These are phyloP conservation scores for Caenorhabditis parvicauda DNA, from an alignment of 2,888 invertebrate species.

Conservation along the genomic window DNA sequence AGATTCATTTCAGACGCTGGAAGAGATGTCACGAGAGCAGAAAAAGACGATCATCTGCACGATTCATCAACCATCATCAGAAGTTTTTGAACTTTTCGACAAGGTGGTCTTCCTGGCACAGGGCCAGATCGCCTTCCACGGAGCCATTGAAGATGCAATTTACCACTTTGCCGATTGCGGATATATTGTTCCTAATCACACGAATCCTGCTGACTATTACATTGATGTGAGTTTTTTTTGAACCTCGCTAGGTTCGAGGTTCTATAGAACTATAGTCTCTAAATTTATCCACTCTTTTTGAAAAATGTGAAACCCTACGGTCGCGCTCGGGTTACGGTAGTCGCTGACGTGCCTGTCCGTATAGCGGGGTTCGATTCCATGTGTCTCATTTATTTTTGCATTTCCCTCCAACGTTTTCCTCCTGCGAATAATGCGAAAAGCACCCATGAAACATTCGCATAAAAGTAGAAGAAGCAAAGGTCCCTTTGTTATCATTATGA, in stretches of 20 bases:
- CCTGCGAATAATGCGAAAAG: neutral
- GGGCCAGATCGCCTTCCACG: slow-evolving; percentile 80
- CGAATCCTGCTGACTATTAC: slow-evolving; percentile 64
- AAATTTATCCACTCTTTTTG: neutral
- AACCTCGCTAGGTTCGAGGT: too few relatives aligned
- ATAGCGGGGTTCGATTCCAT: slow-evolving; percentile 50
- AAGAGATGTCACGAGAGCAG: slow-evolving; percentile 59
- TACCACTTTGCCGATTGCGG: slow-evolving; percentile 71
- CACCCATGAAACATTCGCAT: neutral
- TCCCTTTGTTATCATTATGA: neutral
- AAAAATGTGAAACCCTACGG: neutral
- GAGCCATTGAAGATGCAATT: slow-evolving; percentile 77
- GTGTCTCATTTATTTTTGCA: slow-evolving; percentile 22
- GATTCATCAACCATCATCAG: slow-evolving; percentile 90
- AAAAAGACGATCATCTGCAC: slow-evolving; percentile 88
- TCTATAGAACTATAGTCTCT: neutral
- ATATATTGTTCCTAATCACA: slow-evolving; percentile 60
- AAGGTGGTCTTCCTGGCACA: slow-evolving; percentile 79
- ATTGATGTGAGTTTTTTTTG: slow-evolving; percentile 39
- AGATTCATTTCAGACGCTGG: slow-evolving; percentile 23
- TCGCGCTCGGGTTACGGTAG: too few relatives aligned
- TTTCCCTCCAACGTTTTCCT: slow-evolving; percentile 1
- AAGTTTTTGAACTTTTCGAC: slow-evolving; percentile 83
- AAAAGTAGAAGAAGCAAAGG: neutral
- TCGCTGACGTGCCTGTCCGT: slow-evolving; percentile 1